Conservation (phyloP, 2,797 vertebrate genomes). For the Chiloscyllium punctatum region DNA sequence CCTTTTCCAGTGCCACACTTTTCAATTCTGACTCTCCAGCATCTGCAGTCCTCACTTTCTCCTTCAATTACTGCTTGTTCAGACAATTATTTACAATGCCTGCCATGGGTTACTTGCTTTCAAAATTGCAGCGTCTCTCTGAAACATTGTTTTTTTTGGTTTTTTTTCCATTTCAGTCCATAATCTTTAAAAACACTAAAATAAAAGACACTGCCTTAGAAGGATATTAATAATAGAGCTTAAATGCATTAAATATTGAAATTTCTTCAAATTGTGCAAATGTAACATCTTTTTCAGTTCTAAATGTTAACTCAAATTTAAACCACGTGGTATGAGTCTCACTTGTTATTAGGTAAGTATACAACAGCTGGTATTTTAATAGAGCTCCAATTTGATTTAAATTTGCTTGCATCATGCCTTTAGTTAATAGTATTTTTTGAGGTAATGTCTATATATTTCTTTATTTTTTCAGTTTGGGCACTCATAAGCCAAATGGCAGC, state of each 20-base stretch:
- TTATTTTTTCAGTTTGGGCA: neutral
- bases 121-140: too few species aligned
- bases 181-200: too few species aligned
- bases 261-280: neutral
- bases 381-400: neutral
- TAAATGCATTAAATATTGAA: neutral
- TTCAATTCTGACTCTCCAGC: too few species aligned
- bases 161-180: too few species aligned
- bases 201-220: too few species aligned
- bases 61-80: too few species aligned
- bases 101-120: too few species aligned
- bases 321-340: neutral
- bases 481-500: neutral
- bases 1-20: too few species aligned
- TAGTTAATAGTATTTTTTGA: neutral
- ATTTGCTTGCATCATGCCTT: neutral
- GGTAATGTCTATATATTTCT: neutral
- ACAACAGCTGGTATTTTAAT: neutral
- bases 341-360: neutral
- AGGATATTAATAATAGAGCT: neutral
- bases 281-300: neutral
- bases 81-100: too few species aligned
- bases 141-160: too few species aligned
- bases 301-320: neutral
- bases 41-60: too few species aligned